Evolutionary conservation across 2,888 invertebrate species (phyloP).

Genomic region (Ectemnius cavifrons): DNA sequence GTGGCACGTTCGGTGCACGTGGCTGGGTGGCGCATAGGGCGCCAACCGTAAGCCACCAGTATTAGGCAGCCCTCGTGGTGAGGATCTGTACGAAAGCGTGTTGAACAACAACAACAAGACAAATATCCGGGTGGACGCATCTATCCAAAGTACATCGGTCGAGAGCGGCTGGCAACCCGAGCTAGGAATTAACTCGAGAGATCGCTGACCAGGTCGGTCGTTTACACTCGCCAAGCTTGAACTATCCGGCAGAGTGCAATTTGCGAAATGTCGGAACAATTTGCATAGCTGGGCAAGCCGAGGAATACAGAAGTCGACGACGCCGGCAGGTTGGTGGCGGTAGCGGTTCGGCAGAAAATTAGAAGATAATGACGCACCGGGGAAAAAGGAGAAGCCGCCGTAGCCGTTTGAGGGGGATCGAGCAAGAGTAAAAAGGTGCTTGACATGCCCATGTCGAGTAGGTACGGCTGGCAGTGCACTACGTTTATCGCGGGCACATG

Average conservation of each 20-base stretch:
- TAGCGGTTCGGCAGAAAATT: slow-evolving; percentile 3
- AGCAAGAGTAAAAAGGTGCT: slow-evolving; percentile 9
- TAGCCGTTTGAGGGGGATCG: background rate
- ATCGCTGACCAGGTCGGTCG: no score
- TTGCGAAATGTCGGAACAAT: slow-evolving; percentile 5
- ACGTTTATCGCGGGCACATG: slow-evolving; percentile 8
- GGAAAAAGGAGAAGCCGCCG: background rate
- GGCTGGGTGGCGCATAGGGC: slow-evolving; percentile 39
- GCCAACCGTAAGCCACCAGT: slow-evolving; percentile 49
- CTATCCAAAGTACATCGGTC: no score
- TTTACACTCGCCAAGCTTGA: no score
- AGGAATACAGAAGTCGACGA: background rate
- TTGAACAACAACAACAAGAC: no score
- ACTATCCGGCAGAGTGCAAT: background rate
- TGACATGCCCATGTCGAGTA: slow-evolving; percentile 10
- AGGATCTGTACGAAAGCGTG: no score
- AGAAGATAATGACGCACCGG: slow-evolving; percentile 1
- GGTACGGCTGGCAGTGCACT: background rate
- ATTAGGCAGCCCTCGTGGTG: slow-evolving; percentile 38
- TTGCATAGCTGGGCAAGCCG: slow-evolving; percentile 3
- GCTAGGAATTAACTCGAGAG: no score
- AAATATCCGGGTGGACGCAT: no score
- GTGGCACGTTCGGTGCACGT: slow-evolving; percentile 59
- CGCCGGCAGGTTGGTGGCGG: background rate
- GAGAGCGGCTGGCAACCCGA: no score